Percentiles rank a stretch among this genome's conserved stretches.
These are phyloP conservation scores for Melanotaenia parkinsoni DNA, from an alignment of 2,797 vertebrate genomes.

Conservation along the genomic window DNA sequence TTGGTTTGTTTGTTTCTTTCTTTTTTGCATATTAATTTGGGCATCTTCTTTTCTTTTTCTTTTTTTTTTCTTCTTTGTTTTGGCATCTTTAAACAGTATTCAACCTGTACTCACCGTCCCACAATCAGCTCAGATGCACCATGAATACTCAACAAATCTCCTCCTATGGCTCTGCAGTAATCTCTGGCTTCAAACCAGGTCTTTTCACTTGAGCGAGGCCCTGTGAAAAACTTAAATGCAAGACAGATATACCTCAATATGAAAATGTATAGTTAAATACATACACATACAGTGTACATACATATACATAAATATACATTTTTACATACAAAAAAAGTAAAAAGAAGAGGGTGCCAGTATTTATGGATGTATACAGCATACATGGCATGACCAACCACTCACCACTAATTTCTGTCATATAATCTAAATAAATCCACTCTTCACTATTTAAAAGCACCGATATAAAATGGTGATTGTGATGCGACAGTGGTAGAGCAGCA, in stretches of 20 bases:
- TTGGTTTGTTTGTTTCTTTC: not conserved
- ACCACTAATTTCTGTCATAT: too few relatives aligned
- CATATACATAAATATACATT: too few relatives aligned
- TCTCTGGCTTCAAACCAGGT: conserved; percentile 90
- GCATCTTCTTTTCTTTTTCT: too few relatives aligned
- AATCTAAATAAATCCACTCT: too few relatives aligned
- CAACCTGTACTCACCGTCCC: conserved; percentile 20
- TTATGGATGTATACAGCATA: too few relatives aligned
- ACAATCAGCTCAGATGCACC: conserved; percentile 70
- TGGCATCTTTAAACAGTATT: not conserved
- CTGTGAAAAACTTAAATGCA: conserved; percentile 68
- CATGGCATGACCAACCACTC: too few relatives aligned
- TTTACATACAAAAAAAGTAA: not conserved
- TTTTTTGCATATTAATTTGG: not conserved
- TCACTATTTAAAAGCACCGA: not conserved
- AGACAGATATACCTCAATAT: not conserved
- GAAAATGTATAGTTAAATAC: not conserved
- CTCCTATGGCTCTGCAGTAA: conserved; percentile 89
- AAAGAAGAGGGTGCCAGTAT: too few relatives aligned
- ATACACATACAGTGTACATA: too few relatives aligned
- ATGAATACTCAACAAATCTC: conserved; percentile 89
- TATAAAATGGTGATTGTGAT: not conserved
- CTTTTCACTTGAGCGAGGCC: conserved; percentile 73
- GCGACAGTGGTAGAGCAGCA: too few relatives aligned
- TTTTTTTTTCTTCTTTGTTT: too few relatives aligned